A percentile compares a stretch with the other conserved stretches of the same genome.
Evolutionary conservation across 2,113 vertebrate genomes (phyloP).

Genomic region (Rynchops niger): DNA sequence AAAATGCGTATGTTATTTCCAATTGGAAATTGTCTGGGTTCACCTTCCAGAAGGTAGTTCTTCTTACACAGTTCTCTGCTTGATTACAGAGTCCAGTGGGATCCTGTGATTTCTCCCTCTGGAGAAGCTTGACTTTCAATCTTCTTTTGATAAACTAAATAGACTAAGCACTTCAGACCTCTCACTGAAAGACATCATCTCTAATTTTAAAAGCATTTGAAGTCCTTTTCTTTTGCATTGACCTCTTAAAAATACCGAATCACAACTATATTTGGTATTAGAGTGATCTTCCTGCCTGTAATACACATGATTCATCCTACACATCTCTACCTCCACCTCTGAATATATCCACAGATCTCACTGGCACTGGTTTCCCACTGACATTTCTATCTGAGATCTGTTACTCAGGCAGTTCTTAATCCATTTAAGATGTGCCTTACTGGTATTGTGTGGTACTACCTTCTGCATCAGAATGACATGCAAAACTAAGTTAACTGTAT

Average conservation of each 20-base stretch:
- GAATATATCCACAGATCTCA: neutral
- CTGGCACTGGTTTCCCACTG: rapidly evolving
- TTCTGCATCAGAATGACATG: neutral
- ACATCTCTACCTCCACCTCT: neutral
- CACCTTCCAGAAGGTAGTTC: neutral
- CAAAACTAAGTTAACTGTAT: neutral
- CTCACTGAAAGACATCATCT: neutral
- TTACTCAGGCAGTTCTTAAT: neutral
- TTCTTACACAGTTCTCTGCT: neutral
- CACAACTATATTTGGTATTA: neutral
- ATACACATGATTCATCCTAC: neutral
- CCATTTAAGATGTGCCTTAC: neutral
- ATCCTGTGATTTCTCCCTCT: neutral
- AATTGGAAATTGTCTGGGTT: neutral
- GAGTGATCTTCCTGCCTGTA: neutral
- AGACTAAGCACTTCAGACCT: neutral
- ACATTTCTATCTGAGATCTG: neutral
- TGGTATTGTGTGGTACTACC: neutral
- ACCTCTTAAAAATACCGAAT: neutral
- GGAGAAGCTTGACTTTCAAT: neutral
- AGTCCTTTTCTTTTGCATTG: neutral
- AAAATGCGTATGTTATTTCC: neutral
- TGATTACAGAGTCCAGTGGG: neutral
- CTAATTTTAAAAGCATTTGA: neutral
- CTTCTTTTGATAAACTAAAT: neutral